Evolutionary conservation across 2,888 invertebrate genomes (phyloP), one percentile per base, ranked within the genome.

Genomic region (Orchestes rusci): DNA sequence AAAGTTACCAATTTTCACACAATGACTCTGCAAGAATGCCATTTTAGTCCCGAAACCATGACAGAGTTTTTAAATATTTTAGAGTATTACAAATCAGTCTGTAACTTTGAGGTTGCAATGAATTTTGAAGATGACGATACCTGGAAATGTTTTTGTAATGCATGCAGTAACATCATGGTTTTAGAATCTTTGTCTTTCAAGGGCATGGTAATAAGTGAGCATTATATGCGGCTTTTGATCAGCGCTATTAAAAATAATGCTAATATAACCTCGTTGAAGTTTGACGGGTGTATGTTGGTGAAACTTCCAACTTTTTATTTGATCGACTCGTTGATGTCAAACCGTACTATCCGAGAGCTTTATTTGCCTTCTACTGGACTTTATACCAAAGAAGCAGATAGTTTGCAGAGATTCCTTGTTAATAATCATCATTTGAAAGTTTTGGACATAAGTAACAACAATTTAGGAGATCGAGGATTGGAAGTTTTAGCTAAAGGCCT

Each of bases 381-480:
- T 20, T 66, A 64, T 44, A 63, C 64, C 13, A 64, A 61, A 55
- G 67, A 67, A 55, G 65, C 66, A 16, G 65, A 66, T 45, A 53
- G 59, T 33, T 50, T 67, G 27, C 60, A 63, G 10, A 52, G 57
- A 40, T 61, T 64, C 40, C 52, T 67, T 29, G 53, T 52, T 35
- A 59, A 56, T 34, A 66, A 66, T 50, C 56, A 44, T 34, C 56
- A 58, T 39, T 53, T 67, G 17, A 60, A 60, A 55, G 62, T 66
- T 13, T 54, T 67, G 40, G 64, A 67, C 52, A 60, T 67, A 23
- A 64, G 65, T 52, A 66, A 67, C 52, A 67, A 67, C 53, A 58
- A 56, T 46, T 62, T 67, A 40, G 67, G 67, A 13, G 67, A 67
- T 53, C 56, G 65, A 29, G 67, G 67, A 3, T 51, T 67, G 15